Conservation (phyloP, 2,888 invertebrate species). For the Beris chalybata region DNA sequence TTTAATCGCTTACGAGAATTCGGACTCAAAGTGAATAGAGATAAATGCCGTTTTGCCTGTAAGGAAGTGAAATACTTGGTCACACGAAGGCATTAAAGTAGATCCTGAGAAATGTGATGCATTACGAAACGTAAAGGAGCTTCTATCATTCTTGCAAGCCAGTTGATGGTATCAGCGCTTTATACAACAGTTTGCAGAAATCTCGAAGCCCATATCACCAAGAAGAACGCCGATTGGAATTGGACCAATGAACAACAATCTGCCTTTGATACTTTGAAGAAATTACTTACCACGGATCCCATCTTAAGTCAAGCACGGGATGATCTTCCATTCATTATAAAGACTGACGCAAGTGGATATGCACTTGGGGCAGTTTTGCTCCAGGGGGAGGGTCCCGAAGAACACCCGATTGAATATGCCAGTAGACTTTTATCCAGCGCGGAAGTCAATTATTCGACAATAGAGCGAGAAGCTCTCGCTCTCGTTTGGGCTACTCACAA, state of each 20-base stretch:
- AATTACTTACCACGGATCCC: too few species aligned
- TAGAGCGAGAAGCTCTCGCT: too few species aligned
- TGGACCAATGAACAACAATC: too few species aligned
- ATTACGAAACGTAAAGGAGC: conserved; percentile 43
- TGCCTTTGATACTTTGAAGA: too few species aligned
- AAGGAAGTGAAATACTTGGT: conserved; percentile 44
- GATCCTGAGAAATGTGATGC: conserved; percentile 45
- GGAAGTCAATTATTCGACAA: not conserved
- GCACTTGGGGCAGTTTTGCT: too few species aligned
- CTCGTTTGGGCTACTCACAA: too few species aligned
- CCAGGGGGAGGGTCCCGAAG: not conserved
- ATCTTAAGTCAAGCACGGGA: too few species aligned
- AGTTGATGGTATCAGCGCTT: conserved; percentile 46
- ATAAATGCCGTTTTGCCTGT: conserved; percentile 41
- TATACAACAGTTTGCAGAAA: conserved; percentile 47
- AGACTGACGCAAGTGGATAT: not conserved
- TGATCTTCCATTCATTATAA: too few species aligned
- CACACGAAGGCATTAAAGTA: conserved; percentile 42
- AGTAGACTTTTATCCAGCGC: too few species aligned
- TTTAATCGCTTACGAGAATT: conserved; percentile 42
- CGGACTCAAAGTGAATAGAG: conserved; percentile 42
- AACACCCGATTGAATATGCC: too few species aligned
- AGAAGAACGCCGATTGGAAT: conserved; percentile 41
- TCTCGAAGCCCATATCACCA: conserved; percentile 44
- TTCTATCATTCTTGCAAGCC: conserved; percentile 43